A percentile compares a stretch with the other conserved stretches of the same genome.
Evolutionary conservation across 1,140 invertebrate genomes (phyloP).

Genomic region (Cataglyphis hispanica): DNA sequence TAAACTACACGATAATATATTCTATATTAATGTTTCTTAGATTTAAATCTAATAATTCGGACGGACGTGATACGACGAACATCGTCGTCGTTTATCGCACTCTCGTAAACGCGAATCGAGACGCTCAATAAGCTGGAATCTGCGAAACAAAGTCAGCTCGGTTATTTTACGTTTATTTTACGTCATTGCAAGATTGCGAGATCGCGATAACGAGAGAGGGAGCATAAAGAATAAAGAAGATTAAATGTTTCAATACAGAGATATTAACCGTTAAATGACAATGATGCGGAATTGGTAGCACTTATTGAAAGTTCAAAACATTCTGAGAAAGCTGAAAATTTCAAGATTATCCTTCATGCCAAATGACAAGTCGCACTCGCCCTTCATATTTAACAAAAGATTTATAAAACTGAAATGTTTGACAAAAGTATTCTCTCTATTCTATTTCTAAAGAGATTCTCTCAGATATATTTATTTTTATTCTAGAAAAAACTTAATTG

Average conservation of each 20-base stretch:
- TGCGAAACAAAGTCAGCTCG: neutral
- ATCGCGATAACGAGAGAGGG: neutral
- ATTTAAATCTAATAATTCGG: conserved; percentile 74
- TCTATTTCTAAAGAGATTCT: neutral
- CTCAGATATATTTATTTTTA: neutral
- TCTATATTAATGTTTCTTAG: conserved; percentile 85
- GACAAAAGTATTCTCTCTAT: neutral
- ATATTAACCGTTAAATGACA: conserved; percentile 14
- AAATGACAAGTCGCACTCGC: neutral
- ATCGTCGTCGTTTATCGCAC: conserved; percentile 6
- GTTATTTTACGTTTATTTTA: conserved; percentile 2
- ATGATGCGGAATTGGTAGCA: neutral
- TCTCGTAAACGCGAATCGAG: conserved; percentile 15
- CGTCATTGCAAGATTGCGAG: conserved; percentile 45
- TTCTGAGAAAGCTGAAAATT: neutral
- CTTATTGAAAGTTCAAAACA: conserved; percentile 24
- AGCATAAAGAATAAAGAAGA: conserved; percentile 33
- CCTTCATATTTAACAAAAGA: neutral
- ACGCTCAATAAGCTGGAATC: conserved; percentile 25
- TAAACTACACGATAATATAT: conserved; percentile 84
- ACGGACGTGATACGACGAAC: conserved; percentile 46
- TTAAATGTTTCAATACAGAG: conserved; percentile 44
- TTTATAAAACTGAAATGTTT: neutral
- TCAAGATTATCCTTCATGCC: neutral
- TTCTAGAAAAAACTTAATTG: neutral